A percentile compares a stretch with the other conserved stretches of the same genome.
Conservation (phyloP, 2,888 invertebrate genomes). For the Lapara coniferarum region DNA sequence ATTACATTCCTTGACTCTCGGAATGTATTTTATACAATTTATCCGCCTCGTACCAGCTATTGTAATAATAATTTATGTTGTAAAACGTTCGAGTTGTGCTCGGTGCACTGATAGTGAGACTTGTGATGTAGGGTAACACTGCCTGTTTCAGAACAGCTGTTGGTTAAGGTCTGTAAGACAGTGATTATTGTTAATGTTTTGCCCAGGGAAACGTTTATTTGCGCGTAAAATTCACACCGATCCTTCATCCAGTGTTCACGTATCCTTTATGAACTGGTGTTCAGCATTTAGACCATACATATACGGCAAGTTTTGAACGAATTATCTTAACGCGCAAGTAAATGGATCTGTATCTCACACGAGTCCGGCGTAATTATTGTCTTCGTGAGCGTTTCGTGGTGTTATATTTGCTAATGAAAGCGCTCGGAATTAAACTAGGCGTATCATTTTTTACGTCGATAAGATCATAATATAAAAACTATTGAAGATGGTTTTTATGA, state of each 20-base stretch:
- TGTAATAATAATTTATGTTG: conserved; percentile 38
- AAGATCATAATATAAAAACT: conserved; percentile 37
- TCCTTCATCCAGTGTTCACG: background rate
- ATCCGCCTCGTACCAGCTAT: conserved; percentile 32
- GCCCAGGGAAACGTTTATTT: conserved; percentile 28
- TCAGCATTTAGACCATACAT: no score
- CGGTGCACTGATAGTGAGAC: conserved; percentile 41
- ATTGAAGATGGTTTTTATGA: conserved; percentile 46
- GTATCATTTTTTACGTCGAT: conserved; percentile 31
- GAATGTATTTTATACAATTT: conserved; percentile 24
- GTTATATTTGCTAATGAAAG: background rate
- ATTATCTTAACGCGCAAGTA: conserved; percentile 7
- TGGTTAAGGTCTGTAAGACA: conserved; percentile 62
- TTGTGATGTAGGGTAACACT: conserved; percentile 53
- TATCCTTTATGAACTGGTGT: conserved; percentile 9
- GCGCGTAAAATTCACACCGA: background rate
- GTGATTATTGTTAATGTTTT: conserved; percentile 36
- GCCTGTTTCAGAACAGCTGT: conserved; percentile 49
- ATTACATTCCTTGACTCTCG: conserved; percentile 35
- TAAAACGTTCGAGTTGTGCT: conserved; percentile 42
- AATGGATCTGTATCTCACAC: conserved; percentile 1
- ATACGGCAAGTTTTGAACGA: background rate
- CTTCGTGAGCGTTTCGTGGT: background rate
- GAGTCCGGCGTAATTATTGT: background rate
- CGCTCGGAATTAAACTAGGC: conserved; percentile 5